Conservation (phyloP, 2,888 invertebrate species). For the Aquatica leii region DNA sequence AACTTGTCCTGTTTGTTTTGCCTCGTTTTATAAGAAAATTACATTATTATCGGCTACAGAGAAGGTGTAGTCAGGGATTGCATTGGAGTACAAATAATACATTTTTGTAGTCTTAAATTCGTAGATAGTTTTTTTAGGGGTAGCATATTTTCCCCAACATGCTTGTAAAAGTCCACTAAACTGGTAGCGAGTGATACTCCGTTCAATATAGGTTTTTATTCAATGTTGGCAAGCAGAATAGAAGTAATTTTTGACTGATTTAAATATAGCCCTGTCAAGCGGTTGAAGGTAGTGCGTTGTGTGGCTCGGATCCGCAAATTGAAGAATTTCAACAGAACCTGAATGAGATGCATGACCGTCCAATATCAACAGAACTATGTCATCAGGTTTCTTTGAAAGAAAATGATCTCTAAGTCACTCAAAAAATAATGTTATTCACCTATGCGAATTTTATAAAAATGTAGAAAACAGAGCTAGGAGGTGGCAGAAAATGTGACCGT, state of each 20-base stretch:
- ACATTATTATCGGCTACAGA: no score
- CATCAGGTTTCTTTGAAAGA: background rate
- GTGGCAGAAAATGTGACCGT: no score
- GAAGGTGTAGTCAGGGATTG: no score
- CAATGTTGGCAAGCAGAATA: background rate
- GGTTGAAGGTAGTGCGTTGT: conserved; percentile 1
- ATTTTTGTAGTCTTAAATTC: no score
- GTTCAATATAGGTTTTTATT: conserved; percentile 1
- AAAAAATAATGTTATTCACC: background rate
- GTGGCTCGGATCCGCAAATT: background rate
- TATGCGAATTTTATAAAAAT: background rate
- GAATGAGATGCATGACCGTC: conserved; percentile 1
- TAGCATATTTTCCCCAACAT: conserved; percentile 1
- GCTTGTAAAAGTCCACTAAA: background rate
- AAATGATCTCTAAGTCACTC: background rate
- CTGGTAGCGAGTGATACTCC: conserved; percentile 7
- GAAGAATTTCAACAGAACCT: background rate
- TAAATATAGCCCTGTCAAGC: conserved; percentile 3
- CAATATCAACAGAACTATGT: background rate
- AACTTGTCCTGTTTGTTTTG: no score
- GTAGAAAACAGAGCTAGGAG: background rate
- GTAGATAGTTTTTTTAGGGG: background rate
- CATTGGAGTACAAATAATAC: no score
- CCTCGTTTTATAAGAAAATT: no score
- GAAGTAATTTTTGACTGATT: background rate